Conservation (phyloP, 2,113 vertebrate genomes). For the Tiliqua scincoides region DNA sequence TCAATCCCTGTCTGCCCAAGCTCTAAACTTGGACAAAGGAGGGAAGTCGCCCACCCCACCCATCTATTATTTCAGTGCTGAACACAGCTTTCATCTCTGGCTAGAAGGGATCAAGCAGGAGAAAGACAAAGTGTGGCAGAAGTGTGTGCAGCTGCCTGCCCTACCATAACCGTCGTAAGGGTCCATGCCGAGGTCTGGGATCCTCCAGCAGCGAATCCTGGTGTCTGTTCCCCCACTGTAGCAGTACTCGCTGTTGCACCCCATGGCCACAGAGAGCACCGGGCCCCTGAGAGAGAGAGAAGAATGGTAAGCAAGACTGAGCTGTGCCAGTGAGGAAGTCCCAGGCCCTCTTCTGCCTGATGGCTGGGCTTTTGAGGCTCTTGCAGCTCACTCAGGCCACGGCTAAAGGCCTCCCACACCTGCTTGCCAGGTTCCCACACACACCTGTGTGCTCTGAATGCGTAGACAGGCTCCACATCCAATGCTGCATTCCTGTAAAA, state of each 20-base stretch:
- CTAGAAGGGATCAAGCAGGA: not conserved
- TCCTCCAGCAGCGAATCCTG: slow-evolving; percentile 86
- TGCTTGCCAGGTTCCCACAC: not conserved
- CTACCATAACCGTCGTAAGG: slow-evolving; percentile 91
- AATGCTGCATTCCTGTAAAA: slow-evolving; percentile 82
- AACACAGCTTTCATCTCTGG: not conserved
- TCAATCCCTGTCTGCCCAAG: too few relatives aligned
- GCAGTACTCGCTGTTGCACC: slow-evolving; percentile 81
- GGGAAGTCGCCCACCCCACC: not conserved
- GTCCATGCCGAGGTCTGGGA: slow-evolving; percentile 89
- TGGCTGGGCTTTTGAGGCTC: not conserved
- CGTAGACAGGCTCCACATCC: slow-evolving; percentile 92
- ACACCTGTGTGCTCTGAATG: slow-evolving; percentile 91
- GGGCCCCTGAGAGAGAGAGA: slow-evolving; percentile 77
- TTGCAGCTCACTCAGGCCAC: not conserved
- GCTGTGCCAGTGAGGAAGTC: not conserved
- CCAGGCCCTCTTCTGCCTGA: not conserved
- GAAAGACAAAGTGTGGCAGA: not conserved
- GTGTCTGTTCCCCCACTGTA: slow-evolving; percentile 87
- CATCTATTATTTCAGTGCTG: not conserved
- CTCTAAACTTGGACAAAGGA: not conserved
- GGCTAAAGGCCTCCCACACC: not conserved
- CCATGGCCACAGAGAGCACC: slow-evolving; percentile 85
- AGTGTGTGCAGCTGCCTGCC: not conserved
- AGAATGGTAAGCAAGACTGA: too few relatives aligned